A percentile compares a stretch with the other conserved stretches of the same genome.
Evolutionary conservation across 2,888 invertebrate species (phyloP).

Genomic region (Tinea semifulvella): DNA sequence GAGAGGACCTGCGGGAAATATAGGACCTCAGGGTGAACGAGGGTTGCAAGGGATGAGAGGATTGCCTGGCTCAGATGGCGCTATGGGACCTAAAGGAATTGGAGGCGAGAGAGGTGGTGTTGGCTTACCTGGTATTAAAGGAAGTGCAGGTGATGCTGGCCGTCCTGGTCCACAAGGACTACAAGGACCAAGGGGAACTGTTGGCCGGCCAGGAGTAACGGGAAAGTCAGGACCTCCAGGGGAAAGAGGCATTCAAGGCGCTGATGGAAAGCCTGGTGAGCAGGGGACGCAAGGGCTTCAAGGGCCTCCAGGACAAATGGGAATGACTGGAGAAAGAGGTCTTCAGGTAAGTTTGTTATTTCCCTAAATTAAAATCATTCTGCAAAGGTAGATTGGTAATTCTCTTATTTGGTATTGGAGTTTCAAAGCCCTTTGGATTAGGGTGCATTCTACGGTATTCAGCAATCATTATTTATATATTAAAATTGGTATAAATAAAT

Average conservation of each 20-base stretch:
- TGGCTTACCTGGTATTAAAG: slow-evolving; percentile 63
- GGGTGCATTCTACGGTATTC: background rate
- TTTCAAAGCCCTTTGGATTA: background rate
- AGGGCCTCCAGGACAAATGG: slow-evolving; percentile 81
- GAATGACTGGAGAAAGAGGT: slow-evolving; percentile 81
- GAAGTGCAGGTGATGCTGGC: slow-evolving; percentile 69
- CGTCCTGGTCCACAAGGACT: slow-evolving; percentile 74
- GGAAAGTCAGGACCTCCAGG: slow-evolving; percentile 77
- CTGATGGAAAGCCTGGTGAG: slow-evolving; percentile 87
- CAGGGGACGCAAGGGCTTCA: slow-evolving; percentile 81
- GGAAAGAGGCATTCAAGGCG: slow-evolving; percentile 79
- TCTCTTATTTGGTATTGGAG: slow-evolving; percentile 14
- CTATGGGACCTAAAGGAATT: slow-evolving; percentile 78
- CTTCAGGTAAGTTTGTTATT: slow-evolving; percentile 63
- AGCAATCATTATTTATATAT: background rate
- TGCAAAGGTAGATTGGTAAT: too few relatives aligned
- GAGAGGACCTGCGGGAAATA: slow-evolving; percentile 76
- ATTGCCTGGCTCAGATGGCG: slow-evolving; percentile 80
- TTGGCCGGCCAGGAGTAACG: slow-evolving; percentile 74
- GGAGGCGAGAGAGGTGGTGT: slow-evolving; percentile 74
- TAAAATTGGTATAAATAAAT: slow-evolving; percentile 10
- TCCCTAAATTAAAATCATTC: background rate
- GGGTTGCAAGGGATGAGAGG: slow-evolving; percentile 73
- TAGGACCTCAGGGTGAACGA: slow-evolving; percentile 79
- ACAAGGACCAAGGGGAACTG: slow-evolving; percentile 69